phyloP scores from a whole-genome alignment of 2,113 vertebrate genomes.

The Motacilla alba region DNA sequence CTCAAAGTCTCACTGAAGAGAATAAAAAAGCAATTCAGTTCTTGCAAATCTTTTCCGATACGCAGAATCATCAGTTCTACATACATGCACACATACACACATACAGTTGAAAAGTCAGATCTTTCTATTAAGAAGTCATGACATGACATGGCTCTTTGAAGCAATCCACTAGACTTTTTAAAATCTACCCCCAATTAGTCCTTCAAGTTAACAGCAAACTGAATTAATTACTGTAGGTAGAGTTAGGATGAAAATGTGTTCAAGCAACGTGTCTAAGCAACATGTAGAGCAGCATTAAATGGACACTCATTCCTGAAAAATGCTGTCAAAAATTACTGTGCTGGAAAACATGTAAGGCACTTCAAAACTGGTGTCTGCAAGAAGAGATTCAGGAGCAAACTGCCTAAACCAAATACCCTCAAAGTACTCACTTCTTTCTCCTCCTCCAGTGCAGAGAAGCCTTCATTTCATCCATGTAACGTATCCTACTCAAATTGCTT shows the following conservation, averaged over 20 bases:
- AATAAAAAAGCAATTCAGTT: background rate
- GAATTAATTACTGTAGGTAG: background rate
- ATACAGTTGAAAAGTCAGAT: background rate
- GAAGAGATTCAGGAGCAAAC: background rate
- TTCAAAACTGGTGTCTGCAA: background rate
- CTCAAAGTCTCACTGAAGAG: background rate
- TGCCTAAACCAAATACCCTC: background rate
- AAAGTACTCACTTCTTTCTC: background rate
- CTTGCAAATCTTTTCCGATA: background rate
- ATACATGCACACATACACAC: background rate
- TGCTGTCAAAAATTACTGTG: background rate
- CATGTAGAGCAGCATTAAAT: background rate
- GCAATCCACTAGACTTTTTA: background rate
- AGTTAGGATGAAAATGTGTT: background rate
- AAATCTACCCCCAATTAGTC: background rate
- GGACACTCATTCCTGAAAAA: background rate
- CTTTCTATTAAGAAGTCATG: background rate
- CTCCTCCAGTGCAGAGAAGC: background rate
- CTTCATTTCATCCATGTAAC: background rate
- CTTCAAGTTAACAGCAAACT: background rate
- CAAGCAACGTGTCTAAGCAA: background rate
- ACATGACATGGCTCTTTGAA: background rate
- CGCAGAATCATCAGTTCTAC: background rate
- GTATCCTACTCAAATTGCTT: background rate
- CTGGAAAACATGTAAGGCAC: background rate